These are phyloP conservation scores for Caenorhabditis angaria DNA, from an alignment of 2,888 invertebrate genomes.

Conservation along the genomic window DNA sequence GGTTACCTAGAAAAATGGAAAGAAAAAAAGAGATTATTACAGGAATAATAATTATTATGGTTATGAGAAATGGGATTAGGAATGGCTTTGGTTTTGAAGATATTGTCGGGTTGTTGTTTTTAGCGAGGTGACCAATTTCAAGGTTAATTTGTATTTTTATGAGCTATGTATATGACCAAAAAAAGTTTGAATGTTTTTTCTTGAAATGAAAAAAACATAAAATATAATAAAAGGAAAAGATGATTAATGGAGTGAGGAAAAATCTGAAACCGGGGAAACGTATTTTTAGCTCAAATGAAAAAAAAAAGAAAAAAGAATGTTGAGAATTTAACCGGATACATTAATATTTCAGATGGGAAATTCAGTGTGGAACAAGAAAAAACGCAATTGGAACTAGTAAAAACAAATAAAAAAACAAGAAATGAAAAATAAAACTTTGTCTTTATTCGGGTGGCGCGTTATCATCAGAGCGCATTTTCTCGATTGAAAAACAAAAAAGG, in stretches of 20 bases:
- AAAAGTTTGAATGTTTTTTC: no score
- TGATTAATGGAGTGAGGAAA: no score
- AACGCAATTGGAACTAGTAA: neutral
- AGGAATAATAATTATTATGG: no score
- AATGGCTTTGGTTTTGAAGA: neutral
- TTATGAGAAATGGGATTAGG: neutral
- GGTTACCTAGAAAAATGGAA: neutral
- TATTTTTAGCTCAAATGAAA: neutral
- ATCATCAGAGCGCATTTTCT: no score
- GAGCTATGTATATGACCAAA: neutral
- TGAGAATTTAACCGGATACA: neutral
- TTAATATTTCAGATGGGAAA: neutral
- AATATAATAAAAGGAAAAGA: no score
- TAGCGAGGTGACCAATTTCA: neutral
- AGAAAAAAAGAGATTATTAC: no score
- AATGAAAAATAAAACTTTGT: neutral
- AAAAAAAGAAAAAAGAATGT: neutral
- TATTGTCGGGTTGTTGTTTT: slow-evolving; percentile 2
- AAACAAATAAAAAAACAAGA: neutral
- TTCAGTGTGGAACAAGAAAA: no score
- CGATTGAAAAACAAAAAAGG: no score
- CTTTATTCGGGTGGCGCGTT: no score
- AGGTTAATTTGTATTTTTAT: neutral
- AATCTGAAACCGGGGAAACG: slow-evolving; percentile 2
- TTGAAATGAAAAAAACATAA: neutral